phyloP scores from a whole-genome alignment of 2,113 vertebrate species.

The Oreocharis arfaki region DNA sequence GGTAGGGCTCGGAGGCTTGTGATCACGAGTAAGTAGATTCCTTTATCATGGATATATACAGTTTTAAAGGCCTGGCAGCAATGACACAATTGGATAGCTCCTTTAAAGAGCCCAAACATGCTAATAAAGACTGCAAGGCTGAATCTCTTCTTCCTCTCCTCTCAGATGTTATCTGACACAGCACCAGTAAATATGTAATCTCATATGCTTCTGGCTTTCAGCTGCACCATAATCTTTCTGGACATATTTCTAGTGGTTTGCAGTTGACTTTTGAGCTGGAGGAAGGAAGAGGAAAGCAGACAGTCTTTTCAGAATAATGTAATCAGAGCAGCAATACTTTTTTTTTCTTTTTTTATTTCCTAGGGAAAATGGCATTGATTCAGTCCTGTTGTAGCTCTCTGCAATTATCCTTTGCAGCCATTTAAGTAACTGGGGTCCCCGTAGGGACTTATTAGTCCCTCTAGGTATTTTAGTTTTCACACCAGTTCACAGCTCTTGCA shows the following conservation, averaged over 20 bases:
- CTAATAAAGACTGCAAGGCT: constrained; percentile 31
- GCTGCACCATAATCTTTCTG: constrained; percentile 1
- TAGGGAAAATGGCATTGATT: constrained; percentile 49
- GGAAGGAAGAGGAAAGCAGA: background rate
- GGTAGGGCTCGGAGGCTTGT: background rate
- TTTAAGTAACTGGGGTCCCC: constrained; percentile 59
- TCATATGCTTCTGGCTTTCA: constrained; percentile 27
- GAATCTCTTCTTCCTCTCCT: background rate
- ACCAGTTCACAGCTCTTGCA: constrained; percentile 55
- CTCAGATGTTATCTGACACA: constrained; percentile 31
- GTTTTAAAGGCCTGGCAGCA: constrained; percentile 50
- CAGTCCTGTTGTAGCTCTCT: constrained; percentile 29
- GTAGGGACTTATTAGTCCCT: constrained; percentile 54
- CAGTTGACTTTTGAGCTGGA: constrained; percentile 35
- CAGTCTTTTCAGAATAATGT: background rate
- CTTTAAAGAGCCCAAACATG: constrained; percentile 38
- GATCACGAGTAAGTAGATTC: constrained; percentile 49
- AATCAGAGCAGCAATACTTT: constrained; percentile 17
- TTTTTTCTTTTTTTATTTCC: background rate
- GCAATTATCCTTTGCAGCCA: constrained; percentile 68
- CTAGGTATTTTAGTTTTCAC: constrained; percentile 61
- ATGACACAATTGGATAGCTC: constrained; percentile 35
- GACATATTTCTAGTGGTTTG: constrained; percentile 17
- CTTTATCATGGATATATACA: constrained; percentile 42
- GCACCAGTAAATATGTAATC: constrained; percentile 40